Evolutionary conservation across 2,888 invertebrate genomes (phyloP).

Genomic region (Torymus tubicola): DNA sequence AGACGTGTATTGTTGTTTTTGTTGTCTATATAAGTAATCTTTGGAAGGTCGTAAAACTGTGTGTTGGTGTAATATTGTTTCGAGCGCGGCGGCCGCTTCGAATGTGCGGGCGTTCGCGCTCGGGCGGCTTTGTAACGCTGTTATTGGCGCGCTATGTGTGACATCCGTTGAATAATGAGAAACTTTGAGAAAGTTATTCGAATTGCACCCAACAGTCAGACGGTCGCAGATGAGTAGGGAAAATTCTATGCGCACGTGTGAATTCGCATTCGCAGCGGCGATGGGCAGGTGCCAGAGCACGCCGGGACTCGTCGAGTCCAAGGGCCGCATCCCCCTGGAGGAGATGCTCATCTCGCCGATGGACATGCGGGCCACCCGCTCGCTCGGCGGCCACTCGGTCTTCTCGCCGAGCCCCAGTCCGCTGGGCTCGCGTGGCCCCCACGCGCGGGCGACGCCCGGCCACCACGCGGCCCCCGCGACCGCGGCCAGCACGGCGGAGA

Average conservation of each 20-base stretch:
- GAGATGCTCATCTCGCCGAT: slow-evolving; percentile 87
- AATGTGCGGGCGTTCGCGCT: no score
- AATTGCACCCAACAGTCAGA: no score
- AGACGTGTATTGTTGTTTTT: no score
- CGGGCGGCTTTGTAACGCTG: no score
- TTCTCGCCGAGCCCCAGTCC: slow-evolving; percentile 72
- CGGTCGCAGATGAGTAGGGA: not conserved
- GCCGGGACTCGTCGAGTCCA: slow-evolving; percentile 95
- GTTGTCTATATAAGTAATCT: no score
- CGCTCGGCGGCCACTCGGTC: slow-evolving; percentile 68
- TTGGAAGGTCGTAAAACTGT: no score
- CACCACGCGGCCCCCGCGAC: slow-evolving; percentile 1
- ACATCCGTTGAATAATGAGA: not conserved
- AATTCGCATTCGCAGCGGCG: slow-evolving; percentile 82
- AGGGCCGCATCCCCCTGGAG: slow-evolving; percentile 92
- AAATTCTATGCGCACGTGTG: not conserved
- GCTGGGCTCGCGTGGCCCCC: slow-evolving; percentile 59
- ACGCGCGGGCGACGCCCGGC: slow-evolving; percentile 6
- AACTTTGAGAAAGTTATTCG: no score
- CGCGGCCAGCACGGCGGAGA: slow-evolving; percentile 13
- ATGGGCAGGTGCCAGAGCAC: slow-evolving; percentile 97
- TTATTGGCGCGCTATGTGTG: no score
- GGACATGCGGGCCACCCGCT: slow-evolving; percentile 70
- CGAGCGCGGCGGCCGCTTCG: no score
- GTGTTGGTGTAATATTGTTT: no score